A percentile compares a stretch with the other conserved stretches of the same genome.
These are phyloP conservation scores for Bradypodion pumilum DNA, from an alignment of 2,797 vertebrate genomes.

Conservation along the genomic window DNA sequence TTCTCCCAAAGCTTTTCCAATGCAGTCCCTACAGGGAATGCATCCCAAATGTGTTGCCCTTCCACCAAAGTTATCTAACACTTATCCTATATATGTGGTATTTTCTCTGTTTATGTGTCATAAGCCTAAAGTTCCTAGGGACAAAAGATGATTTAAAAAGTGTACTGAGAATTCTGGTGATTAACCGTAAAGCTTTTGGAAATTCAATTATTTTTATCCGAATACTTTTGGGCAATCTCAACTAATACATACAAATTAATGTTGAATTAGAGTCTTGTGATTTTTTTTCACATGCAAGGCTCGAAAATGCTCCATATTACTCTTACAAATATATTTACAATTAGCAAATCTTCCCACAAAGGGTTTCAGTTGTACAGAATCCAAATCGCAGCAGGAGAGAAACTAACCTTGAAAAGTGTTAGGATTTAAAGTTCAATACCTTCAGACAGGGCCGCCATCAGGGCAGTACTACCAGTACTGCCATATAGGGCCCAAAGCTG, in stretches of 20 bases:
- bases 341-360: background rate
- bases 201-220: conserved; percentile 65
- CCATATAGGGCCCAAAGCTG: too few relatives aligned
- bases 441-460: too few relatives aligned
- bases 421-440: too few relatives aligned
- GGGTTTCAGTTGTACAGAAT: too few relatives aligned
- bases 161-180: conserved; percentile 55
- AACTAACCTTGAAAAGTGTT: too few relatives aligned
- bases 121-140: conserved; percentile 40
- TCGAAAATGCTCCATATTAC: background rate
- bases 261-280: conserved; percentile 36
- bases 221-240: conserved; percentile 47
- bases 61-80: conserved; percentile 34
- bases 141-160: conserved; percentile 35
- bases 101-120: conserved; percentile 23
- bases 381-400: too few relatives aligned
- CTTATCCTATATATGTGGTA: conserved; percentile 19
- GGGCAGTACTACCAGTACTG: too few relatives aligned
- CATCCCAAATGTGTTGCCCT: conserved; percentile 18
- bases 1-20: conserved; percentile 37
- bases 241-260: conserved; percentile 48
- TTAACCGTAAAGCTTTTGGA: conserved; percentile 60
- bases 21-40: conserved; percentile 34
- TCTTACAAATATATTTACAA: conserved; percentile 23
- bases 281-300: conserved; percentile 33